Base-by-base conservation (phyloP, 2,113 vertebrate species). In the Xenopus tropicalis region DNA sequence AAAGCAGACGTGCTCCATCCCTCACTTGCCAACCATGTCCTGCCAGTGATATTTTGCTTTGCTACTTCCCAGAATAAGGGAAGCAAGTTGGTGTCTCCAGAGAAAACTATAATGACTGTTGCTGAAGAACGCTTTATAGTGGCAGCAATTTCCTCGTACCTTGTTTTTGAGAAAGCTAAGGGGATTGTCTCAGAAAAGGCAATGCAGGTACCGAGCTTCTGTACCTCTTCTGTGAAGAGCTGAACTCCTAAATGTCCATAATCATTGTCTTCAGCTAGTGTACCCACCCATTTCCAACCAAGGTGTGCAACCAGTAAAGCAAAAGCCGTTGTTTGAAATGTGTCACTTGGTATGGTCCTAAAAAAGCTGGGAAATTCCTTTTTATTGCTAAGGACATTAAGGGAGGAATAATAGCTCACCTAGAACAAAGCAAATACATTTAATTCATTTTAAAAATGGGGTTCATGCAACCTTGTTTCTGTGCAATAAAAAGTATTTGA, bases 191-290 rank as follows among this genome's bases (percentile, higher is more conserved):
- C 72, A 13, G 72, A 68, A 48, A 74, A 78, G 24, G 71, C 65
- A 17, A 74, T 54, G 37, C 70, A 74, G 22, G 51, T 59, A n/a
- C 77, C 77, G 57, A 64, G 21, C 11, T n/a, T 51, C 21, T 64
- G 16, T 17, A 78, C 56, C 66, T 78, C 57, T 59, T 78, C 70
- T 20, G 48, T 63, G 52, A 78, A 78, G 19, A 65, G 57, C 22
- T 70, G 58, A 11, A 75, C 61, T 58, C 65, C 77, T 43, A 70
- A 12, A 14, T 74, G 87, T 9, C 90, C 89, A 52, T 91, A 91
- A 24, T 91, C 89, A 0, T 86, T 82, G 74, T 90, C 87, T 0
- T 88, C 88, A 0, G 82, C 78, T 37, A 91, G 69, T 9, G 88
- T 83, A 11, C 89, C 90, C 22, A 86, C 82, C 85, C 85, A 86